A percentile compares a stretch with the other conserved stretches of the same genome.
Conservation (phyloP, 2,113 vertebrate species). For the Tapirus terrestris region DNA sequence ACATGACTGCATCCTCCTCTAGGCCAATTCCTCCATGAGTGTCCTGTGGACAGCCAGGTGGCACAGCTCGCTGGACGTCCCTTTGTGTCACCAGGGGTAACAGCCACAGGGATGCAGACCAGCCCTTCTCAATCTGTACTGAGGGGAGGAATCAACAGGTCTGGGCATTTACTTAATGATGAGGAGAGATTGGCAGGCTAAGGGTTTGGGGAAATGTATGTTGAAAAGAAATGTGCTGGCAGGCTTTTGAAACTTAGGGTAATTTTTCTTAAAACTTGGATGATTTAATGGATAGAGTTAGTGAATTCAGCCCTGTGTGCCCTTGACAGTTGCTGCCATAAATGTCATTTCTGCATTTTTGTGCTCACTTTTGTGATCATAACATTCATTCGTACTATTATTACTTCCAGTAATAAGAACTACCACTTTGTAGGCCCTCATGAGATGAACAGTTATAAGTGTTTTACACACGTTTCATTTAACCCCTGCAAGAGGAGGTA, state of each 20-base stretch:
- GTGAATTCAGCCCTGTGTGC: background rate
- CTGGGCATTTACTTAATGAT: background rate
- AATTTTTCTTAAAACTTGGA: background rate
- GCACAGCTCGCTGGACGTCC: background rate
- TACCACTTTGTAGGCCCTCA: background rate
- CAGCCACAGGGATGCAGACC: background rate
- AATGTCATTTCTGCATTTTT: background rate
- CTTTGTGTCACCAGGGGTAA: background rate
- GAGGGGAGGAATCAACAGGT: background rate
- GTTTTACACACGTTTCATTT: background rate
- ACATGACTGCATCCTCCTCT: background rate
- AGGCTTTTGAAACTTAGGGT: background rate
- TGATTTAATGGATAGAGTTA: background rate
- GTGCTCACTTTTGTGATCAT: background rate
- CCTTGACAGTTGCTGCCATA: background rate
- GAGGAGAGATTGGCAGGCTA: background rate
- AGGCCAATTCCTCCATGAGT: background rate
- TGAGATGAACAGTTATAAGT: background rate
- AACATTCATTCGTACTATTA: background rate
- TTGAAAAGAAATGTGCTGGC: background rate
- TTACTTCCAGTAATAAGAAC: background rate
- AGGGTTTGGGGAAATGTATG: too few species aligned
- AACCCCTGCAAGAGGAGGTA: background rate
- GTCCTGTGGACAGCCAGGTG: rapidly evolving
- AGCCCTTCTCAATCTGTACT: background rate